phyloP scores from a whole-genome alignment of 2,113 vertebrate species.

The Peucedramus taeniatus region DNA sequence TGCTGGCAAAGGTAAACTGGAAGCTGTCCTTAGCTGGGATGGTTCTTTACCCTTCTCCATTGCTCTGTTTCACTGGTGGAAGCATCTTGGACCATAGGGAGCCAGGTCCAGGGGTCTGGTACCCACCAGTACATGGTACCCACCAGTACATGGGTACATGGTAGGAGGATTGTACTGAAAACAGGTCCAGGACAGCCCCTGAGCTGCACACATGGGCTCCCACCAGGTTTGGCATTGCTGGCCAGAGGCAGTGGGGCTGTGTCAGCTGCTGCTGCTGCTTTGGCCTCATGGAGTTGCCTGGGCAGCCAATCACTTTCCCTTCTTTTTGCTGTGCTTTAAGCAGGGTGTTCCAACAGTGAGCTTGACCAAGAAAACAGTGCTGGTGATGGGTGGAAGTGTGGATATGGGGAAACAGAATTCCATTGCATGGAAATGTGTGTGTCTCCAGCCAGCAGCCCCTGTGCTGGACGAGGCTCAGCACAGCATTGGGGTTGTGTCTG shows the following conservation, averaged over 20 bases:
- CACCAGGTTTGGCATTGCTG: background rate
- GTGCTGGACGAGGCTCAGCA: accelerated
- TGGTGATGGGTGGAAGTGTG: background rate
- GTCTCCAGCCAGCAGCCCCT: background rate
- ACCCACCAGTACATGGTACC: too few relatives aligned
- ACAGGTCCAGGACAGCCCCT: background rate
- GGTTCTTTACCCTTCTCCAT: background rate
- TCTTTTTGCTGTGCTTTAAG: background rate
- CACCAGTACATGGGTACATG: too few relatives aligned
- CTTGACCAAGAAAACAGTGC: background rate
- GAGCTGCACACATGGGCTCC: background rate
- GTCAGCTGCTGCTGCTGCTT: background rate
- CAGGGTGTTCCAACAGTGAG: accelerated
- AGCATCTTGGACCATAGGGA: background rate
- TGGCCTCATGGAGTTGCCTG: background rate
- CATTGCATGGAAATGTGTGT: background rate
- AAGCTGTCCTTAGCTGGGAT: background rate
- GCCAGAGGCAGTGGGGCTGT: background rate
- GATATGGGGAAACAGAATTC: background rate
- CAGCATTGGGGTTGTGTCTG: accelerated
- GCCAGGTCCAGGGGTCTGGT: accelerated
- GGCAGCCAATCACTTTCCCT: background rate
- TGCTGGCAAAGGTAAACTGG: background rate
- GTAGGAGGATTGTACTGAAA: background rate
- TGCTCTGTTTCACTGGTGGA: background rate